Evolutionary conservation across 2,113 vertebrate genomes (phyloP).

Genomic region (Andinoacara biseriatus): DNA sequence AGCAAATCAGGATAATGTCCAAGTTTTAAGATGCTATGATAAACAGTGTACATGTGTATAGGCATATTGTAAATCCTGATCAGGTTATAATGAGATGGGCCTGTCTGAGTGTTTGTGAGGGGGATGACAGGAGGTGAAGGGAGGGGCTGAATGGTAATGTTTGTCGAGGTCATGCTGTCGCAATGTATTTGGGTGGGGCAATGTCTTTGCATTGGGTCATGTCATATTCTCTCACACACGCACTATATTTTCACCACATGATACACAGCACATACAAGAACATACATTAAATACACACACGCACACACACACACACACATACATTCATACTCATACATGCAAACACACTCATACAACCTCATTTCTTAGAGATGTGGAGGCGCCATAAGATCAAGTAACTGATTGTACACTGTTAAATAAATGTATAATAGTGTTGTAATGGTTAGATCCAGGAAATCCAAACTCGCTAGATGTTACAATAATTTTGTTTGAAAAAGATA

Average conservation of each 20-base stretch:
- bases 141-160: slow-evolving; percentile 20
- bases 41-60: neutral
- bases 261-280: slow-evolving; percentile 5
- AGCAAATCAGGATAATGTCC: neutral
- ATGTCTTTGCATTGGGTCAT: slow-evolving; percentile 9
- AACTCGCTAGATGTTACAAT: neutral
- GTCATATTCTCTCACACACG: slow-evolving; percentile 12
- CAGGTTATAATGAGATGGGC: slow-evolving; percentile 4
- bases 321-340: neutral
- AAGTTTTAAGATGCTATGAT: neutral
- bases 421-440: slow-evolving; percentile 53
- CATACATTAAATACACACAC: slow-evolving; percentile 12
- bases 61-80: slow-evolving; percentile 5
- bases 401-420: slow-evolving; percentile 64
- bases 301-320: neutral
- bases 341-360: slow-evolving; percentile 46
- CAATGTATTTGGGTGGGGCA: slow-evolving; percentile 40
- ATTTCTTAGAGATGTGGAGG: slow-evolving; percentile 50
- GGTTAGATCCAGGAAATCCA: slow-evolving; percentile 48
- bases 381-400: slow-evolving; percentile 71
- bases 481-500: neutral
- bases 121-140: slow-evolving; percentile 8
- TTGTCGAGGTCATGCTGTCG: slow-evolving; percentile 29
- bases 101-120: neutral
- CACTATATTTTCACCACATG: slow-evolving; percentile 25